Percentiles rank a stretch among this genome's conserved stretches.
Conservation (phyloP, 2,113 vertebrate species). For the Xiphophorus hellerii region DNA sequence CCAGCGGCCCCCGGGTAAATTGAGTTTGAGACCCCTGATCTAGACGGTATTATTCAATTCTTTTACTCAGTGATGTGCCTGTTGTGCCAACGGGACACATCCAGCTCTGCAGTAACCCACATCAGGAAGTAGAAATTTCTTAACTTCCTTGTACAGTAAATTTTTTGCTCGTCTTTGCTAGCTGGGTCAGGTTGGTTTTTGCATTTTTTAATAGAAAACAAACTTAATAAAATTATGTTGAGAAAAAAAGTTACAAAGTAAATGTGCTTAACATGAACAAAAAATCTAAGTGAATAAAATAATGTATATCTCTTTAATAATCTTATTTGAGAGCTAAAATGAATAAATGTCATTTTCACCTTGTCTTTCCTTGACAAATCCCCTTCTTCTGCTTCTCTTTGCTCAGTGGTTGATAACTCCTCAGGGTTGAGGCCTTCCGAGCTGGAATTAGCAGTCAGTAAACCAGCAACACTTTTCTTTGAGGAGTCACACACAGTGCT, state of each 20-base stretch:
- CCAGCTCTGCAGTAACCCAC: too few relatives aligned
- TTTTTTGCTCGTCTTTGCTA: not conserved
- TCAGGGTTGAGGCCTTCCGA: constrained; percentile 17
- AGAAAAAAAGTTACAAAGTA: too few relatives aligned
- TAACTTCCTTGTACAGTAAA: not conserved
- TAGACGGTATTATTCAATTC: too few relatives aligned
- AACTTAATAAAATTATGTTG: too few relatives aligned
- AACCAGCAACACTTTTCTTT: constrained; percentile 20
- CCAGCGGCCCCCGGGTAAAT: too few relatives aligned
- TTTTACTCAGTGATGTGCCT: too few relatives aligned
- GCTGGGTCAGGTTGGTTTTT: too few relatives aligned
- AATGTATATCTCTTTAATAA: not conserved
- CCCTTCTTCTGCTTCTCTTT: constrained; percentile 49
- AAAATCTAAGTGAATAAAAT: too few relatives aligned
- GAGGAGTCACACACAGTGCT: constrained; percentile 27
- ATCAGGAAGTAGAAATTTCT: not conserved
- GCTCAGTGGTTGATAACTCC: constrained; percentile 21
- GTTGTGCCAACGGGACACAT: too few relatives aligned
- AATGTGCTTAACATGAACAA: too few relatives aligned
- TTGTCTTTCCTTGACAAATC: constrained; percentile 69
- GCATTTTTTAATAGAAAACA: too few relatives aligned
- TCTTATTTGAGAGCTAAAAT: not conserved
- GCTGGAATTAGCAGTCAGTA: constrained; percentile 1
- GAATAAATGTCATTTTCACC: constrained; percentile 36
- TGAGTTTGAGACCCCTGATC: too few relatives aligned